Evolutionary conservation across 2,888 invertebrate genomes (phyloP), one percentile per base, ranked within the genome.

Genomic region (Hylaea fasciaria): DNA sequence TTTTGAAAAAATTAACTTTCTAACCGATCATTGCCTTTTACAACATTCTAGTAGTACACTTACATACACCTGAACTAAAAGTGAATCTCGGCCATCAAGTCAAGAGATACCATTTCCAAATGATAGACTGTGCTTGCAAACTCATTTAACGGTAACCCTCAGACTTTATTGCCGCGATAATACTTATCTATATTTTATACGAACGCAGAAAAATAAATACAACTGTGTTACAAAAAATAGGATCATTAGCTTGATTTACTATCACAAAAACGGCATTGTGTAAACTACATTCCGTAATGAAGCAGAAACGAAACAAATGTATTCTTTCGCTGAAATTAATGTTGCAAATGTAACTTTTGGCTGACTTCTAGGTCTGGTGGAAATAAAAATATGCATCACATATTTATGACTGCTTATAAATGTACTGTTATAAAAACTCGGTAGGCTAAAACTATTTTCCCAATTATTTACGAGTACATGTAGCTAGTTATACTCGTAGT

Each of bases 161-260:
- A 37, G 58, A 58, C 45, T 51, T 46, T 44, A 46, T 57, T 41
- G 10, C 46, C 17, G 40, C 29, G 40, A 57, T 46, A 46, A 45
- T 46, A 46, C 40, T 46, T 39, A 51, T 57, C 49, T 49, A 41
- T 57, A 45, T 57, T 51, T 39, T 57, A 45, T 57, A 39, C 37
- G 57, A 44, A 44, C 2, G 4, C 44, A 12, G 7, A 39, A 39
- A 39, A 49, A 39, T 49, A 39, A 40, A 49, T 49, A 37, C 5
- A 49, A 49, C 39, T 12, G 46, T 10, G 13, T 39, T 13, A 39
- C 49, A 55, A 55, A 60, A 60, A 55, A 52, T 43, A 49, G 13
- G 51, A 51, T 60, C 60, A 60, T 60, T 60, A 60, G 55, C 50
- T 60, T 60, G 60, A 60, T 60, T 50, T 55, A 60, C 14, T 43